A percentile compares a stretch with the other conserved stretches of the same genome.
phyloP scores from a whole-genome alignment of 2,113 vertebrate genomes.

The Vidua macroura region DNA sequence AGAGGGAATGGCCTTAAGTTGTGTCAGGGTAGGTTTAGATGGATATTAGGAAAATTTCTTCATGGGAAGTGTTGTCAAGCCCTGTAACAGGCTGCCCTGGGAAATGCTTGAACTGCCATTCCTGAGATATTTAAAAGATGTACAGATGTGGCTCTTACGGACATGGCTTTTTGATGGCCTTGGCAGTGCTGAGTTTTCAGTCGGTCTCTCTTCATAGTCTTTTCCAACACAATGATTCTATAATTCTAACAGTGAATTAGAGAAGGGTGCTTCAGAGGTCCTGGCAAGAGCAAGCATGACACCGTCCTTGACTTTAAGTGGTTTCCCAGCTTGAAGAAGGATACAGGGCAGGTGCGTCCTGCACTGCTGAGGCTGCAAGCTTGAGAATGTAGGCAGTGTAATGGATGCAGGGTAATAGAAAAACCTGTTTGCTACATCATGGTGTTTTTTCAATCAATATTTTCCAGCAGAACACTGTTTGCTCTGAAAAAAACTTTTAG shows the following conservation, averaged over 20 bases:
- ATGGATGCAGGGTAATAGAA: not conserved
- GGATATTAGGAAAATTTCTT: not conserved
- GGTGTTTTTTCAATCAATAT: not conserved
- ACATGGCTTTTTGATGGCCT: not conserved
- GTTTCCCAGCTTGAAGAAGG: not conserved
- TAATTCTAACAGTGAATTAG: not conserved
- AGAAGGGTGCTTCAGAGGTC: not conserved
- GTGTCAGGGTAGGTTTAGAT: not conserved
- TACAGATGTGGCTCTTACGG: not conserved
- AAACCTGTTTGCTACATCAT: not conserved
- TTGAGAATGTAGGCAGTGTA: not conserved
- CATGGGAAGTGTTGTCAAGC: not conserved
- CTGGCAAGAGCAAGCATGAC: not conserved
- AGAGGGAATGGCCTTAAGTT: not conserved
- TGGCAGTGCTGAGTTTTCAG: not conserved
- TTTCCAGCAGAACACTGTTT: not conserved
- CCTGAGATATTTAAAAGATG: not conserved
- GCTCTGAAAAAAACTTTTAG: not conserved
- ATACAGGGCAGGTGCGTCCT: not conserved
- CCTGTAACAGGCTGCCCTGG: not conserved
- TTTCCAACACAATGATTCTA: not conserved
- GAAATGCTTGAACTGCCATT: not conserved
- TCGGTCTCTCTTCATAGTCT: not conserved
- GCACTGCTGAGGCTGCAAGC: not conserved
- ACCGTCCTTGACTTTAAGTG: not conserved